Evolutionary conservation across 2,888 invertebrate genomes (phyloP).

Genomic region (Apamea monoglypha): DNA sequence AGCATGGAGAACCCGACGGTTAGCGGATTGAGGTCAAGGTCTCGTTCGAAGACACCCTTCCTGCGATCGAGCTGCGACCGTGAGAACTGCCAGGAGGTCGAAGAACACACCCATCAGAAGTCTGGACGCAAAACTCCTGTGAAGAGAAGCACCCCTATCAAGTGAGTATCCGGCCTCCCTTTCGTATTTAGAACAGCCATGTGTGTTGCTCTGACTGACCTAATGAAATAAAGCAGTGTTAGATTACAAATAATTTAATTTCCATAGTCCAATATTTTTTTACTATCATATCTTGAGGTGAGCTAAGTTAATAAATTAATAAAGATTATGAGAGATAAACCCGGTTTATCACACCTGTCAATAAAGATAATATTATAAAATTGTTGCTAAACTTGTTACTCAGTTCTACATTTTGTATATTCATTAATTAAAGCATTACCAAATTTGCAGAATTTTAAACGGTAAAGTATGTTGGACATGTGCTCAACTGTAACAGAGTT

Average conservation of each 20-base stretch:
- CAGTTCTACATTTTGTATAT: background rate
- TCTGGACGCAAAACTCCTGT: conserved; percentile 88
- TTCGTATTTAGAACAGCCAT: background rate
- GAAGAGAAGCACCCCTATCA: conserved; percentile 87
- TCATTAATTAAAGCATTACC: background rate
- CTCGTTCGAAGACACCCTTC: conserved; percentile 93
- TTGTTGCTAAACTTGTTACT: background rate
- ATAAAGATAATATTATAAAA: conserved; percentile 7
- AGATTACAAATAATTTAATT: background rate
- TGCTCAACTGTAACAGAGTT: background rate
- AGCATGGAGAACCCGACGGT: conserved; percentile 85
- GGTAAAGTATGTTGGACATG: background rate
- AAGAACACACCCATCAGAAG: conserved; percentile 88
- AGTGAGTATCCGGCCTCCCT: conserved; percentile 79
- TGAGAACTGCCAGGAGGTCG: conserved; percentile 89
- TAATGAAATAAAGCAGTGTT: background rate
- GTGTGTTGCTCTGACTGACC: background rate
- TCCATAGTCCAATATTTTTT: background rate
- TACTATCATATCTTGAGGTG: conserved; percentile 2
- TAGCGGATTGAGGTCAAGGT: conserved; percentile 92
- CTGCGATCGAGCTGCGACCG: conserved; percentile 90
- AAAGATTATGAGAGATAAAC: conserved; percentile 45
- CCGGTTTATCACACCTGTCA: conserved; percentile 36
- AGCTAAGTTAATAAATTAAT: conserved; percentile 9
- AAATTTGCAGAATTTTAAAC: conserved; percentile 11